These are phyloP conservation scores for Alcedo atthis DNA, from an alignment of 2,797 vertebrate species.

Conservation along the genomic window DNA sequence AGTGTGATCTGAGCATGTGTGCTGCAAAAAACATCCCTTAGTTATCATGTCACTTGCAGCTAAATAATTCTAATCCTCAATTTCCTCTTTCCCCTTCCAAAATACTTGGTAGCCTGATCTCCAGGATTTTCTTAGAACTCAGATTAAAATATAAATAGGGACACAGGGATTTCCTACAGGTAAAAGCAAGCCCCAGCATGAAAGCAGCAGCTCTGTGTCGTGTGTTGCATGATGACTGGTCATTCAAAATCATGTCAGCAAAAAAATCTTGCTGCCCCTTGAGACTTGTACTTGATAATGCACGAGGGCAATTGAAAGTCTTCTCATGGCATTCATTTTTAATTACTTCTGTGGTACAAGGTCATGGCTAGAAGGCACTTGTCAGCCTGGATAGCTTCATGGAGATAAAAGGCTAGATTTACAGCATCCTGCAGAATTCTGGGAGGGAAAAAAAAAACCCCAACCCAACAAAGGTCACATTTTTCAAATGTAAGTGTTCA, in stretches of 20 bases:
- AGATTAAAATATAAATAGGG: conserved; percentile 22
- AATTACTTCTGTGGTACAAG: conserved; percentile 56
- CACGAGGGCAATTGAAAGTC: conserved; percentile 51
- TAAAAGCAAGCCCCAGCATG: neutral
- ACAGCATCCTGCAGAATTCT: conserved; percentile 23
- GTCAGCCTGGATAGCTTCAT: conserved; percentile 53
- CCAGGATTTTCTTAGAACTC: conserved; percentile 20
- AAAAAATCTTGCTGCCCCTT: neutral
- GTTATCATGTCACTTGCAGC: neutral
- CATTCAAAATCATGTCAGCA: conserved; percentile 7
- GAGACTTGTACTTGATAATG: conserved; percentile 37
- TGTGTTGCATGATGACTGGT: neutral
- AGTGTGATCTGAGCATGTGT: neutral
- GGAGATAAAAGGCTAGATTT: conserved; percentile 50
- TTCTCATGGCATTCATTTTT: conserved; percentile 62
- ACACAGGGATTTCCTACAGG: conserved; percentile 6
- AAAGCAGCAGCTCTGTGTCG: neutral
- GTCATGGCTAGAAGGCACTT: conserved; percentile 44
- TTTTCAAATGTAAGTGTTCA: conserved; percentile 20
- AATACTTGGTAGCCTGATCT: conserved; percentile 12
- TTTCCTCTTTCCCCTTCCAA: neutral
- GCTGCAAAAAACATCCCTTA: neutral
- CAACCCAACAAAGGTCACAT: conserved; percentile 20
- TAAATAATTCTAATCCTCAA: conserved; percentile 10
- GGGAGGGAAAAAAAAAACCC: conserved; percentile 16